Evolutionary conservation across 1,140 invertebrate genomes (phyloP), one percentile per base, ranked within the genome.

Genomic region (Oryzaephilus surinamensis): DNA sequence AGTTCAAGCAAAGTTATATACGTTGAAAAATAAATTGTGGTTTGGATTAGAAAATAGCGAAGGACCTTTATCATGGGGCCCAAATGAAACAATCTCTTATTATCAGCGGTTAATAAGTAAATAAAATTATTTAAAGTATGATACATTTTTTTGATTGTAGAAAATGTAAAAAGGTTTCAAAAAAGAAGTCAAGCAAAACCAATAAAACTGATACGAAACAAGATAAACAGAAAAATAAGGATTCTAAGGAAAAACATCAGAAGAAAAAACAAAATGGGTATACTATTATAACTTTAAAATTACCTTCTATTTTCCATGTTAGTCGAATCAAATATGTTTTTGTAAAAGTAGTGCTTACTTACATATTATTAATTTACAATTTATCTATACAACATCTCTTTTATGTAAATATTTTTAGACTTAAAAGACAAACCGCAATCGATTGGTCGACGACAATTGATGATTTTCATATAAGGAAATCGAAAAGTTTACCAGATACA

Each of bases 51-150:
- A 48, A 3, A 55, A 57, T 41, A 48, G 48, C 15, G 51, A 54
- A 27, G 57, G 62, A 1, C 73, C 76, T 21, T 41, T 78, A 8
- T 75, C 73, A 12, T 76, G 74, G 74, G 73, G 72, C 10, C 15
- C 13, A 18, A 37, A 24, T 29, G 16, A 15, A 20, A 31, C 12
- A 16, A 40, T 16, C 13, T 8, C 20, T 17, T 5, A 24, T 20
- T 32, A n/a, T 16, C 4, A 17, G n/a, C n/a, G n/a, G n/a, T n/a
- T n/a, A n/a, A 30, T 14, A 27, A 27, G 24, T 38, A 19, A 17
- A 4, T n/a, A 10, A 17, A 21, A 24, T 4, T 8, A 12, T 6
- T 10, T 6, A 11, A 15, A n/a, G 7, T 12, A 17, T 26, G 7
- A 4, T n/a, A 27, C 10, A 27, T 23, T 24, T 13, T 2, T 14